Conservation (phyloP, 2,888 invertebrate genomes). For the Charanyca ferruginea region DNA sequence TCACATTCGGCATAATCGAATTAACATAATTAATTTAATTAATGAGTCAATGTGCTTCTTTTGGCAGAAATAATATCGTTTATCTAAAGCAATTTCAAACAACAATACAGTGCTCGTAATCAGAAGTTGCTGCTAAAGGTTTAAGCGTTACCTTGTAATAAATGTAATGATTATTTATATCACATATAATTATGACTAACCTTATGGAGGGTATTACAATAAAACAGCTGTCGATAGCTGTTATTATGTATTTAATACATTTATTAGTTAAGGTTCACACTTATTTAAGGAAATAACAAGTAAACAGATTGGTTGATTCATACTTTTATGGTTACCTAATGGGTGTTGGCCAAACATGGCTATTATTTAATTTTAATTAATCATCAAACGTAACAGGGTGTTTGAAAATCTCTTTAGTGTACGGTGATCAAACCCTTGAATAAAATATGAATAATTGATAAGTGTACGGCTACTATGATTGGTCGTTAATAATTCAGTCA, state of each 20-base stretch:
- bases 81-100: conserved; percentile 5
- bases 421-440: too few relatives aligned
- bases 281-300: conserved; percentile 38
- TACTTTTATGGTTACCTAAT: conserved; percentile 6
- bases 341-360: not conserved
- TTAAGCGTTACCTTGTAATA: conserved; percentile 30
- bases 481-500: too few relatives aligned
- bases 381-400: not conserved
- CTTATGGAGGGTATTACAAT: conserved; percentile 18
- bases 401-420: too few relatives aligned
- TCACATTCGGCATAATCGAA: not conserved
- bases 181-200: conserved; percentile 27
- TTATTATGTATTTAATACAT: conserved; percentile 20
- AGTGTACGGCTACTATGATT: too few relatives aligned
- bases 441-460: too few relatives aligned
- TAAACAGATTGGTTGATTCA: conserved; percentile 22
- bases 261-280: conserved; percentile 16
- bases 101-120: not conserved
- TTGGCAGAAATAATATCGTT: too few relatives aligned
- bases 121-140: not conserved
- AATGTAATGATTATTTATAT: conserved; percentile 16
- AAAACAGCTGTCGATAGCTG: conserved; percentile 17
- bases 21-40: not conserved
- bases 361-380: not conserved
- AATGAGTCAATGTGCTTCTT: not conserved